Base-by-base conservation (phyloP, 2,113 vertebrate species). In the Vireo altiloquus region DNA sequence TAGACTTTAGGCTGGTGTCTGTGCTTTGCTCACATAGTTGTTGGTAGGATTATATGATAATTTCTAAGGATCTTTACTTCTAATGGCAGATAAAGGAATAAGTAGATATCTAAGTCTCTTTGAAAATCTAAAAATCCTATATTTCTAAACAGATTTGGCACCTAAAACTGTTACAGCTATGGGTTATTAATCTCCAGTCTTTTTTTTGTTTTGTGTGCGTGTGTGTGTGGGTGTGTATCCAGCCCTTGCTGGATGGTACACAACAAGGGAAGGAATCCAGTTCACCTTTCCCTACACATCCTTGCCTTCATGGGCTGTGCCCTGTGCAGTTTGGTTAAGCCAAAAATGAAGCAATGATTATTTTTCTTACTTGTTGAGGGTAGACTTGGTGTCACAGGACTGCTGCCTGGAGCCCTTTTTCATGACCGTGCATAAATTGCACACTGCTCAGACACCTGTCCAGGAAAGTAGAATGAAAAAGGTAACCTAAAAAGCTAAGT, bases 151-250 rank as follows among this genome's bases (percentile, higher is more conserved):
- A 30, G 4, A 85, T 56, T 40, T 60, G 21, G 3, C 27, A 53
- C 7, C 17, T 61, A 22, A 30, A 90, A 53, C 31, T 50, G 4
- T 59, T 75, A 39, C 20, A 82, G 11, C 11, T 66, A 23, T 10
- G 21, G 31, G 13, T n/a, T 64, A 15, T 56, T 15, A 20, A 79
- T 18, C 12, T 37, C 20, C 9, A 44, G 15, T 7, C 11, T 46
- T 59, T 14, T 33, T 35, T 49, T 46, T 59, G 11, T 33, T 35
- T 49, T 33, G 9, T 42, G 3, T 14, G 4, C 46, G 3, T 49
- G 8, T 33, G 3, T 20, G 2, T 50, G 6, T 33, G 9, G 44
- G 11, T 20, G 9, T 57, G 6, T 0, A 17, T 30, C 15, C 40
- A 69, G 7, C 8, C 27, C 15, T 85, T 37, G 39, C 20, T 56